Base-by-base conservation (phyloP, 2,113 vertebrate species). In the Grallaria varia region DNA sequence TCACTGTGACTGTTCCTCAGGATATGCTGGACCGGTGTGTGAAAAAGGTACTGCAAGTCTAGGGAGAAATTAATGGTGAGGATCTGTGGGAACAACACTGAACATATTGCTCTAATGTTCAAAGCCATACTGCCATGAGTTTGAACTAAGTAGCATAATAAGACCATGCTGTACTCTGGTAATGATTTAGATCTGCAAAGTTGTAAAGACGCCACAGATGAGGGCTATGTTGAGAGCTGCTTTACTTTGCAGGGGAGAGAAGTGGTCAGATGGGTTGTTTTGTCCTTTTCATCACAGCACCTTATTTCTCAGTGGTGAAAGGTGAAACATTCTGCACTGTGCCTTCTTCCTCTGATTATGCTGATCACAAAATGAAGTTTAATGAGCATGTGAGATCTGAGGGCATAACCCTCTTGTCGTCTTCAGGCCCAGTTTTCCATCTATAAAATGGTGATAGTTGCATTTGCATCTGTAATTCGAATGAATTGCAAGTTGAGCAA, bases 1-100 rank as follows among this genome's bases (percentile, higher is more conserved):
- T 93, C 99, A 69, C 96, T 99, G 99, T 83, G 97, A 98, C 85
- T 99, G 99, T 37, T 98, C 97, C 72, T 96, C 98, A 3, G 99
- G 99, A 58, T 98, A 98, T 84, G 96, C 81, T 10, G 99, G 99
- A 90, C 97, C 98, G 87, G 97, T 97, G 13, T 99, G 99, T 97
- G 98, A 99, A 60, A 97, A 92, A 86, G 98, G 99, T 99, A 96
- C 90, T 78, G 37, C 47, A 59, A 10, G 37, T 40, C 42, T 60
- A 47, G 79, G 49, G 52, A 58, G 56, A 58, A 80, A 81, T 37
- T 20, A 2, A 12, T 67, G n/a, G 27, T 62, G 64, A 66, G 45
- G 66, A 47, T 67, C 22, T 67, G 56, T 56, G 88, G n/a, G 25
- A 93, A 44, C 14, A 67, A 13, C 19, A 44, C 64, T 14, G 73